These are phyloP conservation scores for Fissipunctia ypsillon DNA, from an alignment of 2,888 invertebrate species.

Conservation along the genomic window DNA sequence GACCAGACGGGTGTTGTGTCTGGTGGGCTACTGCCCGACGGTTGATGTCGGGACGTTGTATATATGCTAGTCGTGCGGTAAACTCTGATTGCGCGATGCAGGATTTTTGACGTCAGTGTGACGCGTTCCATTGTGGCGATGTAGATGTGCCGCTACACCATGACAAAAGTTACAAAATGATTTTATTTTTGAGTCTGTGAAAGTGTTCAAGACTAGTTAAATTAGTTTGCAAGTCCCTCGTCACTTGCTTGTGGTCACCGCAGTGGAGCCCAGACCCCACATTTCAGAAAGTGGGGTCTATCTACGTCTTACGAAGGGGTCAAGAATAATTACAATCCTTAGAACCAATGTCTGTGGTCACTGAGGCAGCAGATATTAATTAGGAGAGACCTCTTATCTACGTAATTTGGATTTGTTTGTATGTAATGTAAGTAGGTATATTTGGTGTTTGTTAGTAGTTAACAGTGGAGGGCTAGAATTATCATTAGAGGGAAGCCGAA, in stretches of 20 bases:
- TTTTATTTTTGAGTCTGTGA: neutral
- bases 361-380: slow-evolving; percentile 66
- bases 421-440: neutral
- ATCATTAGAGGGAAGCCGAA: no score
- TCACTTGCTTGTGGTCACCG: slow-evolving; percentile 56
- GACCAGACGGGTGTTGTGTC: no score
- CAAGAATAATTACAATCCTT: slow-evolving; percentile 68
- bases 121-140: no score
- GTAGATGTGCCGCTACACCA: no score
- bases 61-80: no score
- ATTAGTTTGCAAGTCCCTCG: slow-evolving; percentile 57
- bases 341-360: slow-evolving; percentile 60
- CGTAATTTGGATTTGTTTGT: slow-evolving; percentile 1
- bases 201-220: slow-evolving; percentile 34
- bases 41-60: no score
- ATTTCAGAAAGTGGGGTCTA: slow-evolving; percentile 28
- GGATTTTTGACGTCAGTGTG: no score
- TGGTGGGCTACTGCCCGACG: no score
- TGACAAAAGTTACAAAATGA: neutral
- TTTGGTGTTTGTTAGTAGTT: neutral
- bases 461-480: no score
- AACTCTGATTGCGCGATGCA: no score
- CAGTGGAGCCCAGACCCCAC: slow-evolving; percentile 25
- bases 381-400: slow-evolving; percentile 43
- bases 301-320: slow-evolving; percentile 58